These are phyloP conservation scores for Panagrolaimus sp. DNA, from an alignment of 1,140 invertebrate genomes.

Conservation along the genomic window DNA sequence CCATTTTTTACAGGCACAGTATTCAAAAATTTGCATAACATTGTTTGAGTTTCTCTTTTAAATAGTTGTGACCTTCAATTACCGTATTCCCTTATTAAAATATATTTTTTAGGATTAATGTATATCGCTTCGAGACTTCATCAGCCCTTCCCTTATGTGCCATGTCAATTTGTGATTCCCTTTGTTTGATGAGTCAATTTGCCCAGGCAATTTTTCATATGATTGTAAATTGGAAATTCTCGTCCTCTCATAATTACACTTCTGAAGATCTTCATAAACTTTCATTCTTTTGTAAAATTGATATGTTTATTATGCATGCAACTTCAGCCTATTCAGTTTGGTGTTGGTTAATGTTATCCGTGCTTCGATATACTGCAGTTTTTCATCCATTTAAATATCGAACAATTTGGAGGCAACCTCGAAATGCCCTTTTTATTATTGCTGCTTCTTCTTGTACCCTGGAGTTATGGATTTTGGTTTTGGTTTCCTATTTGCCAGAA, in stretches of 20 bases:
- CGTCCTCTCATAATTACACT: constrained; percentile 13
- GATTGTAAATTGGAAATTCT: constrained; percentile 16
- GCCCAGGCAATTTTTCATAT: constrained; percentile 50
- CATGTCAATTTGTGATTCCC: constrained; percentile 55
- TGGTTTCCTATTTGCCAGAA: constrained; percentile 45
- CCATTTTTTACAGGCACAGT: too few species aligned
- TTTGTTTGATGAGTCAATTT: constrained; percentile 46
- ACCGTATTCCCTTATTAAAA: constrained; percentile 6
- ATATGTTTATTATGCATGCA: constrained; percentile 50
- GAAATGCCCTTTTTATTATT: constrained; percentile 45
- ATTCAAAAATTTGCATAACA: too few species aligned
- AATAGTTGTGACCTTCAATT: too few species aligned
- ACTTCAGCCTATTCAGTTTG: constrained; percentile 57
- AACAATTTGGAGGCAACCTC: constrained; percentile 53
- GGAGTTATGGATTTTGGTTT: constrained; percentile 46
- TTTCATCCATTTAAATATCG: constrained; percentile 54
- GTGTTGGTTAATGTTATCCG: constrained; percentile 52
- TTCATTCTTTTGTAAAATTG: constrained; percentile 53
- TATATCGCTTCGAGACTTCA: constrained; percentile 52
- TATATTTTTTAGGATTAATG: constrained; percentile 37
- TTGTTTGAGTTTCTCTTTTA: too few species aligned
- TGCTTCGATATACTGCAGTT: constrained; percentile 53
- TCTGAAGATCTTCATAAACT: not conserved
- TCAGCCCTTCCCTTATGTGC: constrained; percentile 49
- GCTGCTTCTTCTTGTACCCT: constrained; percentile 27